These are phyloP conservation scores for Cybosia mesomella DNA, from an alignment of 2,888 invertebrate species.

Conservation along the genomic window DNA sequence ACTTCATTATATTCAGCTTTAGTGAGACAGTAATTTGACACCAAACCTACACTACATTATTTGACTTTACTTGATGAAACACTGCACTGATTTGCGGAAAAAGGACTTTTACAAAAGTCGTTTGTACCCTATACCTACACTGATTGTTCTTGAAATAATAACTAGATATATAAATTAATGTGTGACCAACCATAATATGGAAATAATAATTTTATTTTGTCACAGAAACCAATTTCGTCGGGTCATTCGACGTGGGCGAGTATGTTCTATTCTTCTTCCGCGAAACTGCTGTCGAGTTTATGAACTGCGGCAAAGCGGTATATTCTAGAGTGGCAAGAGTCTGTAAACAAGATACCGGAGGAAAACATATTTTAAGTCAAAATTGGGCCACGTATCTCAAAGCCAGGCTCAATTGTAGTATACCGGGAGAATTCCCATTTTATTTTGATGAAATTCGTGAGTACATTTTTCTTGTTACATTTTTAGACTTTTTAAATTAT, in stretches of 20 bases:
- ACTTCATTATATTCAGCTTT: neutral
- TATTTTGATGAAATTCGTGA: slow-evolving; percentile 92
- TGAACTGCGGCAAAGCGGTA: slow-evolving; percentile 90
- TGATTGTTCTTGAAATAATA: neutral
- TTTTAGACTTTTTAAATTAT: slow-evolving; percentile 21
- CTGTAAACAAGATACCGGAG: slow-evolving; percentile 90
- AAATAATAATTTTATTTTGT: slow-evolving; percentile 51
- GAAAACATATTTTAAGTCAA: slow-evolving; percentile 88
- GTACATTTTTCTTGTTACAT: slow-evolving; percentile 55
- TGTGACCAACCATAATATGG: slow-evolving; percentile 13
- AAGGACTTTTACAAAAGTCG: neutral
- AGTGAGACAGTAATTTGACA: neutral
- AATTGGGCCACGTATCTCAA: slow-evolving; percentile 91
- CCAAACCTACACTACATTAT: no score
- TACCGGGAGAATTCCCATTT: slow-evolving; percentile 91
- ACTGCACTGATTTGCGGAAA: neutral
- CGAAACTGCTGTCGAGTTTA: slow-evolving; percentile 90
- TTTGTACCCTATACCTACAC: neutral
- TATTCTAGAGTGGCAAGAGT: slow-evolving; percentile 91
- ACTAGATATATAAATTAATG: slow-evolving; percentile 2
- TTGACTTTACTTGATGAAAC: neutral
- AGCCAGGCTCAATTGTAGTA: slow-evolving; percentile 90
- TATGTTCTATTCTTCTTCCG: slow-evolving; percentile 91
- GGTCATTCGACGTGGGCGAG: slow-evolving; percentile 89
- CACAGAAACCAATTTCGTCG: slow-evolving; percentile 91